Percentiles rank a stretch among this genome's conserved stretches.
phyloP scores from a whole-genome alignment of 2,888 invertebrate genomes.

The Drosophila mayaguana region DNA sequence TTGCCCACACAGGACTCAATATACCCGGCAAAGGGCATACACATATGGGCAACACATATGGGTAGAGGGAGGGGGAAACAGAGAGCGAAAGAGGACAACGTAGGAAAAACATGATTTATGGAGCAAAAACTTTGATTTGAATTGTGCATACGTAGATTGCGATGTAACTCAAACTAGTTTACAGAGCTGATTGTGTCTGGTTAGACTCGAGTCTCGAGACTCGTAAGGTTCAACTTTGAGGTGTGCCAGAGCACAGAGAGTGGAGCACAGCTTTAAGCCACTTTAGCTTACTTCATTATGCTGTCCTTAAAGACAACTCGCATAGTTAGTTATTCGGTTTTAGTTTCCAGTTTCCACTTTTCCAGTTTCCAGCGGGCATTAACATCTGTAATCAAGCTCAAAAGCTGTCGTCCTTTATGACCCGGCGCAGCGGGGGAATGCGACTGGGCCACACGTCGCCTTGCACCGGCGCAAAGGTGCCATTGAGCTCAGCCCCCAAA shows the following conservation, averaged over 20 bases:
- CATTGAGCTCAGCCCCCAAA: conserved; percentile 34
- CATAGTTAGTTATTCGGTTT: conserved; percentile 20
- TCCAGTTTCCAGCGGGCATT: neutral
- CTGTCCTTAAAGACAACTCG: conserved; percentile 10
- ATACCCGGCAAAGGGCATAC: neutral
- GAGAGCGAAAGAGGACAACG: too few species aligned
- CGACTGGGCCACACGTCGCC: conserved; percentile 17
- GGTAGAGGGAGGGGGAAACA: neutral
- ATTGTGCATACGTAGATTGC: conserved; percentile 30
- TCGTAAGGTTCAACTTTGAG: conserved; percentile 3
- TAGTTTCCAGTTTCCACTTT: conserved; percentile 10
- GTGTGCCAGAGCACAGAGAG: neutral
- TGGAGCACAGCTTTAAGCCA: neutral
- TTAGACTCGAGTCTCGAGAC: conserved; percentile 1
- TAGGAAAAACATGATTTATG: conserved; percentile 52
- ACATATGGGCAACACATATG: neutral
- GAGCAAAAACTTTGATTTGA: conserved; percentile 71
- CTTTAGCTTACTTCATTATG: neutral
- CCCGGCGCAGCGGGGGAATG: conserved; percentile 14
- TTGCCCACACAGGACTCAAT: too few species aligned
- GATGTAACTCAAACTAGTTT: conserved; percentile 22
- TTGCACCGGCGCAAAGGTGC: conserved; percentile 27
- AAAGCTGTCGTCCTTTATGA: conserved; percentile 39
- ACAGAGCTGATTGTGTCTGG: conserved; percentile 22
- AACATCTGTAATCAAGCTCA: conserved; percentile 29